These are phyloP conservation scores for Bradysia coprophila DNA, from an alignment of 1,140 invertebrate species.

Conservation along the genomic window DNA sequence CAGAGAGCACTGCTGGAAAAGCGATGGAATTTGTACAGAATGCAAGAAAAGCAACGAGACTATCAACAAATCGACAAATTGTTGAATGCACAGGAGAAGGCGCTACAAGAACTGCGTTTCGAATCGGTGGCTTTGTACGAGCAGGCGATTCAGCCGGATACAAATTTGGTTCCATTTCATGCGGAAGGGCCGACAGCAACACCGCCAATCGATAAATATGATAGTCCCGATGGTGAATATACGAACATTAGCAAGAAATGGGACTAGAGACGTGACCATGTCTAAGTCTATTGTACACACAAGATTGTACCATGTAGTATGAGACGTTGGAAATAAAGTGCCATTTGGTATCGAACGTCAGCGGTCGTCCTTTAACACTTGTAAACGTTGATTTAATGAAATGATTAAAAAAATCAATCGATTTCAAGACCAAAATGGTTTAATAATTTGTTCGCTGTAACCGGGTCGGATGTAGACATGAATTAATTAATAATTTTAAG, in stretches of 20 bases:
- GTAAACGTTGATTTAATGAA: too few species aligned
- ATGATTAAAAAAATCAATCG: too few species aligned
- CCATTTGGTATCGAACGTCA: too few species aligned
- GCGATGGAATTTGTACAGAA: slow-evolving; percentile 52
- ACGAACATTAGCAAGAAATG: slow-evolving; percentile 63
- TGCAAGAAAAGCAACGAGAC: slow-evolving; percentile 36
- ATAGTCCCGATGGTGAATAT: slow-evolving; percentile 68
- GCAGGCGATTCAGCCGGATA: slow-evolving; percentile 61
- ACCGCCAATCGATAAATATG: slow-evolving; percentile 58
- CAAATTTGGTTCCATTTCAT: slow-evolving; percentile 40
- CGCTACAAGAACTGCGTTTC: slow-evolving; percentile 50
- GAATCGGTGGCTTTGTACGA: slow-evolving; percentile 69
- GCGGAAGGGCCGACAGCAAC: slow-evolving; percentile 51
- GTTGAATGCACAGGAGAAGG: slow-evolving; percentile 46
- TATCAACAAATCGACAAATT: slow-evolving; percentile 46
- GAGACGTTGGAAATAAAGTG: too few species aligned
- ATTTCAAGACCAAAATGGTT: too few species aligned
- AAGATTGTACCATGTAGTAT: not conserved
- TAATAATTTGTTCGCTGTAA: too few species aligned
- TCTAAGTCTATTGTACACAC: too few species aligned
- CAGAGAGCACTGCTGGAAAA: slow-evolving; percentile 38
- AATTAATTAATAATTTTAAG: too few species aligned
- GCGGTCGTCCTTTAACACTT: too few species aligned
- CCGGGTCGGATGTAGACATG: too few species aligned
- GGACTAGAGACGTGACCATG: too few species aligned